Evolutionary conservation across 2,113 vertebrate genomes (phyloP), one percentile per base, ranked within the genome.

Genomic region (Falcunculus frontatus): DNA sequence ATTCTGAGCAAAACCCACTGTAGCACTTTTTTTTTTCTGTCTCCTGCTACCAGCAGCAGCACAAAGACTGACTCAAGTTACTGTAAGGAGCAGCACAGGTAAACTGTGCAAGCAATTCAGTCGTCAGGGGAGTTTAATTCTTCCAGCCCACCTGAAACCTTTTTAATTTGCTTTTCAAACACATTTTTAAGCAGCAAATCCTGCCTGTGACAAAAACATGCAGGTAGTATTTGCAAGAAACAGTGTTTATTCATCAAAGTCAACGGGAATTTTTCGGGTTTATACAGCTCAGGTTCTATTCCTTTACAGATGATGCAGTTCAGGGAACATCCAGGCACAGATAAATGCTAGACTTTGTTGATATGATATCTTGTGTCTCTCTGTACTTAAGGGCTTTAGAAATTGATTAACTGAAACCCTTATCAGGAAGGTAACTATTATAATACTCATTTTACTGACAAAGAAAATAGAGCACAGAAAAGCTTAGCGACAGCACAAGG

Each of bases 381-480:
- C 87, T 91, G 89, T 95, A 94, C 87, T 95, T 96, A 95, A 93
- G 81, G 80, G 93, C 87, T 96, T 96, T 97, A 96, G 93, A 87
- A 94, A 94, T 87, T 95, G 95, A 97, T 97, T 97, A 94, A 91
- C 93, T 93, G 94, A 87, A 93, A 69, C 65, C 32, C 77, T 95
- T 95, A 95, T 96, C 94, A 85, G 91, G 77, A 82, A 94, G 91
- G 91, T 94, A 93, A 92, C 93, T 85, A 76, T 95, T 91, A 82
- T 84, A 92, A 94, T 84, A 25, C 57, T 94, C 65, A 96, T 95
- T 95, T 95, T 93, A 68, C 81, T 68, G 91, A 94, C 0, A 4
- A 87, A 91, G 74, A 94, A 89, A 95, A 87, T 37, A 87, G 77
- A 96, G 93, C 84, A 87, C 49, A 32, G 35, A 75, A 87, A 95